Evolutionary conservation across 2,113 vertebrate genomes (phyloP).

Genomic region (Cyprinodon variegatus): DNA sequence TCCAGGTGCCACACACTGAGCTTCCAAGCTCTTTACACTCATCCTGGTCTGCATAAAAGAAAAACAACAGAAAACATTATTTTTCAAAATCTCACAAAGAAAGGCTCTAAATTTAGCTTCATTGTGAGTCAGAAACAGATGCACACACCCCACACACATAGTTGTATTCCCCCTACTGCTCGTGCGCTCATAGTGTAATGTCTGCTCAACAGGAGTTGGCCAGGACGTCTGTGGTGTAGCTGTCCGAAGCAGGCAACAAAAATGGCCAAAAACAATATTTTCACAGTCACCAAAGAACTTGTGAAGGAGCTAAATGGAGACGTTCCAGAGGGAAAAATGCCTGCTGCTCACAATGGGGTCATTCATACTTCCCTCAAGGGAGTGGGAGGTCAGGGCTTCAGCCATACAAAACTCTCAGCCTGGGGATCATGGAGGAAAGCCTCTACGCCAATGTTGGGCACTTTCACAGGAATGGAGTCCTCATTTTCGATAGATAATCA

Average conservation of each 20-base stretch:
- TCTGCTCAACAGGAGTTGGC: slow-evolving; percentile 46
- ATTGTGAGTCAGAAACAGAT: slow-evolving; percentile 42
- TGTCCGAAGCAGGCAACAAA: slow-evolving; percentile 61
- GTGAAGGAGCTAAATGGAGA: slow-evolving; percentile 73
- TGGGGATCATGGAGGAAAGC: slow-evolving; percentile 40
- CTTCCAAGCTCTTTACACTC: slow-evolving; percentile 80
- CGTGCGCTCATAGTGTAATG: slow-evolving; percentile 43
- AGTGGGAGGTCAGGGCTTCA: slow-evolving; percentile 40
- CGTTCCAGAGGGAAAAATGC: slow-evolving; percentile 73
- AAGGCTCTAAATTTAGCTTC: slow-evolving; percentile 46
- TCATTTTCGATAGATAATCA: slow-evolving; percentile 45
- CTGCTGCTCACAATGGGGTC: slow-evolving; percentile 72
- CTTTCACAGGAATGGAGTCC: slow-evolving; percentile 34
- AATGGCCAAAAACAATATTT: slow-evolving; percentile 78
- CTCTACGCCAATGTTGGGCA: slow-evolving; percentile 46
- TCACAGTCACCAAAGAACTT: slow-evolving; percentile 76
- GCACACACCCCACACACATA: slow-evolving; percentile 33
- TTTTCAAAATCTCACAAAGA: slow-evolving; percentile 51
- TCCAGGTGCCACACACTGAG: slow-evolving; percentile 75
- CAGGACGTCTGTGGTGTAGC: slow-evolving; percentile 67
- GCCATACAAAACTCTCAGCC: slow-evolving; percentile 42
- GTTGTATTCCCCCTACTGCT: slow-evolving; percentile 39
- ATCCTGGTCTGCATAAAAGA: slow-evolving; percentile 70
- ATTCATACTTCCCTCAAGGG: slow-evolving; percentile 65
- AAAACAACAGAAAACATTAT: slow-evolving; percentile 30